Evolutionary conservation across 2,888 invertebrate species (phyloP), one percentile per base, ranked within the genome.

Genomic region (Lepas anatifera): DNA sequence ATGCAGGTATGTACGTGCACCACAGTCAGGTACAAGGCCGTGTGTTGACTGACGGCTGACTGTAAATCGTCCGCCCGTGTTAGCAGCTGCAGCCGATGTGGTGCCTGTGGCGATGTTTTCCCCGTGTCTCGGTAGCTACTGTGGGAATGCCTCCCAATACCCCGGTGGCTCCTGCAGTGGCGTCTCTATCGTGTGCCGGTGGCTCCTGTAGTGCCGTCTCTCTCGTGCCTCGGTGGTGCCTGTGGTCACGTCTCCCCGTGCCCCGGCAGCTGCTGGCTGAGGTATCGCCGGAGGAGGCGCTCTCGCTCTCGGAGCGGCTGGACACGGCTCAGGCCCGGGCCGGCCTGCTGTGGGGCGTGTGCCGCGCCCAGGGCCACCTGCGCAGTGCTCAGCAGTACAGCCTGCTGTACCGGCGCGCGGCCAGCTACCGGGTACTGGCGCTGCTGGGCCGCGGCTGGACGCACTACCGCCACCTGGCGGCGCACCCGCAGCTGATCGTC

Each of bases 381-480:
- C 25, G 13, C 27, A 7, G 35, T 13, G 16, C n/a, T 13, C n/a
- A 46, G 66, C 37, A 18, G 43, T 37, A 16, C 25, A 11, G 8
- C 37, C 22, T 22, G 35, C 18, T 32, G 39, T 66, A 66, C 68
- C 46, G 32, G 18, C 43, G 50, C 37, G 18, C 37, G 46, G 46
- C 68, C 35, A 48, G 46, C 46, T n/a, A 32, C 32, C 27, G 50
- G 27, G 18, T 43, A 29, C 18, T 68, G 43, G 11, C n/a, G 27
- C 43, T 71, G 64, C 35, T 64, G 48, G 25, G 41, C n/a, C 7
- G 58, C 27, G n/a, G 66, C 66, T 37, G 69, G 64, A 22, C 41
- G 64, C 35, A 66, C 48, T 27, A 66, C 41, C 46, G 50, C 37
- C 32, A 70, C 58, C 35, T 70, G 70, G 41, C 29, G 52, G 43